Evolutionary conservation across 2,113 vertebrate species (phyloP).

Genomic region (Anas platyrhynchos): DNA sequence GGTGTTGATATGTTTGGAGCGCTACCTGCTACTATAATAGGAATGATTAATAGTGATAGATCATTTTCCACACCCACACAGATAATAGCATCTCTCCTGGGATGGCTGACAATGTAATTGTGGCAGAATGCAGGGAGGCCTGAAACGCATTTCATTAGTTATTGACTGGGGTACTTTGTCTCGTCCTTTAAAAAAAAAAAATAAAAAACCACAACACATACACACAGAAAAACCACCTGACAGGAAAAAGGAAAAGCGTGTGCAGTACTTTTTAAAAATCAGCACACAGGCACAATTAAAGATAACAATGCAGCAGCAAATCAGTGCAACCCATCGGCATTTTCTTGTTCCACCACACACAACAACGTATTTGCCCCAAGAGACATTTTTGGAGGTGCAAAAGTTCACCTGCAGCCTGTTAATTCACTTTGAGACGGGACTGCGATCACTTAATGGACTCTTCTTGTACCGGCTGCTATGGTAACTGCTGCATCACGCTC

Average conservation of each 20-base stretch:
- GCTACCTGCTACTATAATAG: neutral
- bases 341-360: neutral
- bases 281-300: slow-evolving; percentile 39
- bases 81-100: slow-evolving; percentile 7
- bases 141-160: slow-evolving; percentile 32
- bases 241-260: slow-evolving; percentile 67
- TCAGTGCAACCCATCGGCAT: neutral
- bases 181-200: neutral
- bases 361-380: slow-evolving; percentile 41
- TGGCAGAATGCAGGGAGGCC: neutral
- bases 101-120: slow-evolving; percentile 27
- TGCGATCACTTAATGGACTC: slow-evolving; percentile 59
- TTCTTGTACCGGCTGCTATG: slow-evolving; percentile 56
- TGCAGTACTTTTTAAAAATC: slow-evolving; percentile 22
- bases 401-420: slow-evolving; percentile 65
- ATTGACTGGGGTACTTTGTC: neutral
- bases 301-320: slow-evolving; percentile 46
- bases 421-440: slow-evolving; percentile 51
- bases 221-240: slow-evolving; percentile 9
- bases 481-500: slow-evolving; percentile 58
- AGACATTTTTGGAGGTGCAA: slow-evolving; percentile 53
- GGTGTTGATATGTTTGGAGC: neutral
- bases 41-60: slow-evolving; percentile 19
- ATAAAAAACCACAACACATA: neutral
- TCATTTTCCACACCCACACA: neutral